Base-by-base conservation (phyloP, 2,797 vertebrate species). In the Enteromius thamalakanensis region DNA sequence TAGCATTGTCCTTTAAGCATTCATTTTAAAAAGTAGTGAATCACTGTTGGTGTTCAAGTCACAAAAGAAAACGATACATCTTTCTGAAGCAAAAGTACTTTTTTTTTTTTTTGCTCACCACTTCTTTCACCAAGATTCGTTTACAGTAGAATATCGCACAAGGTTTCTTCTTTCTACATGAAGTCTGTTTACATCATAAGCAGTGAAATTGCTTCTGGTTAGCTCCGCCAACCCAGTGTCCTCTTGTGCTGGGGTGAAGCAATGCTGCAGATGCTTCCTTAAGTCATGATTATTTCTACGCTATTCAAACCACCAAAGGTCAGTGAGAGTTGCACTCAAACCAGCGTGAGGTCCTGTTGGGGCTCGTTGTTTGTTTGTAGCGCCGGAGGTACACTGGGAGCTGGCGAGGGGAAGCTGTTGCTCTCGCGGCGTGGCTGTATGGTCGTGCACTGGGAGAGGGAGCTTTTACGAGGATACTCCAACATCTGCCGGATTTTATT, bases 401-500 rank as follows among this genome's bases (percentile, higher is more conserved):
- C 49, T 76, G 71, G 74, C 12, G 69, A 60, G 37, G 83, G 58
- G 67, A 69, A 87, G 83, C 80, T 86, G 45, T 42, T 69, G 77
- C 86, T 89, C 80, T 89, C 75, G 3, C 74, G 26, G 51, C 82
- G 84, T 21, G 89, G 87, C 53, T 81, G 81, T 71, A 82, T 77
- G 75, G 83, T 23, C n/a, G 86, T 58, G 86, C 84, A 89, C 58
- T 89, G 90, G 29, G 87, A 87, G 17, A 69, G 71, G 79, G 90
- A 64, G 80, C n/a, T 86, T 80, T 87, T 87, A 21, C 37, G 53
- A 3, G 81, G 80, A 34, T 79, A 72, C 6, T 79, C 79, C 64
- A 89, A 87, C 29, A 85, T 84, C 75, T 74, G 87, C 26, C 87
- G 45, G 1, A 94, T 80, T 86, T 88, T 93, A 83, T 71, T 14